phyloP scores from a whole-genome alignment of 2,888 invertebrate genomes.

The Mesochorus sp. region DNA sequence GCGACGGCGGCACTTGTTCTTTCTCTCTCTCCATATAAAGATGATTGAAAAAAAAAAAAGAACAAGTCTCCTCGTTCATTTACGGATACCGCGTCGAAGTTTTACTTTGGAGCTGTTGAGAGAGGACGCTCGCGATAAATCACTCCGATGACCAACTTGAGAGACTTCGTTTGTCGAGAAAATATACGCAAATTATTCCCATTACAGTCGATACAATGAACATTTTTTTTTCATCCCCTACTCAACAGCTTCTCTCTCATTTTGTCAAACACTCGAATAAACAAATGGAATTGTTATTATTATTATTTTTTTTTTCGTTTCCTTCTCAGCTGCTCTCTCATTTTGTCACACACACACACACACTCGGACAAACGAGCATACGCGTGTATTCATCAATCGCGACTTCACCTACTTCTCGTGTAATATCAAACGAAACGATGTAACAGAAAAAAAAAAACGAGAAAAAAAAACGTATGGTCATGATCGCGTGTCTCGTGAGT shows the following conservation, averaged over 20 bases:
- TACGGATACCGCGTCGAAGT: constrained; percentile 39
- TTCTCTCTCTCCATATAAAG: constrained; percentile 45
- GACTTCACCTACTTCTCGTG: constrained; percentile 14
- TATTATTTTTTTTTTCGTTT: neutral
- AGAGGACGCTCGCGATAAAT: constrained; percentile 30
- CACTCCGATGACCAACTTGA: constrained; percentile 47
- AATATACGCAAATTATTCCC: constrained; percentile 28
- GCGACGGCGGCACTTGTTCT: constrained; percentile 26
- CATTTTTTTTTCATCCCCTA: too few relatives aligned
- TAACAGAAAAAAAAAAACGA: neutral
- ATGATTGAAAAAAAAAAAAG: constrained; percentile 29
- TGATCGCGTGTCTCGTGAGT: constrained; percentile 58
- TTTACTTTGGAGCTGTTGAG: constrained; percentile 44
- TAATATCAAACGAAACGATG: constrained; percentile 27
- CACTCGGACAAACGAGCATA: neutral
- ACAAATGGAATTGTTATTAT: neutral
- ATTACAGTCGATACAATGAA: neutral
- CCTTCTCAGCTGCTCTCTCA: neutral
- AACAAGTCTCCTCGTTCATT: constrained; percentile 52
- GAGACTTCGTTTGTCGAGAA: neutral
- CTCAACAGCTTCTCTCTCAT: too few relatives aligned
- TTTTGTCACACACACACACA: constrained; percentile 1
- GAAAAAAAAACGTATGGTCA: constrained; percentile 31
- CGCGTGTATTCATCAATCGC: constrained; percentile 36
- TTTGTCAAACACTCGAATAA: neutral